Evolutionary conservation across 2,888 invertebrate genomes (phyloP).

Genomic region (Leptopilina syphax): DNA sequence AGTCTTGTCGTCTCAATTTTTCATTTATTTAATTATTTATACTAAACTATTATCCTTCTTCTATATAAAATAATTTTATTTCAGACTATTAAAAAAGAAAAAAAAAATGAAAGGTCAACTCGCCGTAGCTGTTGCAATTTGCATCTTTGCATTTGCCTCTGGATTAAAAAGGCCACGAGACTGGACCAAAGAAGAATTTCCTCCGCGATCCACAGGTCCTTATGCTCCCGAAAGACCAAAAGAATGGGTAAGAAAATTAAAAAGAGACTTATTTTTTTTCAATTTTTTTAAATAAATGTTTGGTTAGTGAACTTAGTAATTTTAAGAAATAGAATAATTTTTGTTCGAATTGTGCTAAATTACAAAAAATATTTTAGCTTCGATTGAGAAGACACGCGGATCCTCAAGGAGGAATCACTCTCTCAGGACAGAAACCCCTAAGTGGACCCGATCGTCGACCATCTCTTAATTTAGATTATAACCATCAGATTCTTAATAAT

Average conservation of each 20-base stretch:
- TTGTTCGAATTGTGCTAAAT: too few species aligned
- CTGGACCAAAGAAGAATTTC: slow-evolving; percentile 14
- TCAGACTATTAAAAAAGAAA: background rate
- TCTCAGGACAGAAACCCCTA: slow-evolving; percentile 22
- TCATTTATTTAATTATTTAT: too few species aligned
- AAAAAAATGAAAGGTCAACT: background rate
- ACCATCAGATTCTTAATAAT: slow-evolving; percentile 17
- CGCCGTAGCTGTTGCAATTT: background rate
- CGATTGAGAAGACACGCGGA: background rate
- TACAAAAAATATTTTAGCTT: background rate
- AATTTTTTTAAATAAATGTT: too few species aligned
- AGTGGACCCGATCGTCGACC: slow-evolving; percentile 37
- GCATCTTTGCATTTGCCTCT: background rate
- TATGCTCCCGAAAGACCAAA: background rate
- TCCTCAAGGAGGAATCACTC: slow-evolving; percentile 43
- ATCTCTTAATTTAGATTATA: slow-evolving; percentile 31
- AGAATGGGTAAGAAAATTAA: background rate
- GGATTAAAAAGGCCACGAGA: slow-evolving; percentile 50
- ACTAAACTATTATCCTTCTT: too few species aligned
- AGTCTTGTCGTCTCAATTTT: too few species aligned
- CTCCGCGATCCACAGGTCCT: background rate
- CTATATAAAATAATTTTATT: background rate
- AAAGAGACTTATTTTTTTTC: too few species aligned
- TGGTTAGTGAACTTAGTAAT: too few species aligned
- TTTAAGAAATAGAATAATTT: too few species aligned